Evolutionary conservation across 2,113 vertebrate species (phyloP), one percentile per base, ranked within the genome.

Genomic region (Salvelinus alpinus): DNA sequence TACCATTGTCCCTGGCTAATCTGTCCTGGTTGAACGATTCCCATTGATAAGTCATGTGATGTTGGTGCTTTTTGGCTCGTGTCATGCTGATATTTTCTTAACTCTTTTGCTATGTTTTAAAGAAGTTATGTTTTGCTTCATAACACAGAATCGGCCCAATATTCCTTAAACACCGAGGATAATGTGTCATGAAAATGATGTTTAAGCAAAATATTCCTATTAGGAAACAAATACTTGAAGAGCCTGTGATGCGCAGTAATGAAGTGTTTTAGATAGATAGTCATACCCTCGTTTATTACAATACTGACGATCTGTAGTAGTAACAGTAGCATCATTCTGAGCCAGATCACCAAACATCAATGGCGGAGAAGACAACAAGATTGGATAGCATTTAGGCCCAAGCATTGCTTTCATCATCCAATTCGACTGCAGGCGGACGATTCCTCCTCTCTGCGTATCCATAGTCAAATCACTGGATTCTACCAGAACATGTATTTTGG

Each of bases 251-350:
- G 8, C 1, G 81, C 73, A 72, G 65, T 13, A 29, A 85, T 79
- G 5, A 88, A 57, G 47, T 85, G 66, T 70, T 82, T 88, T 11
- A 85, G 73, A 67, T 60, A 85, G 3, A 65, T 73, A n/a, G 80
- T 79, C 76, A 81, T 78, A 60, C 78, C 80, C 31, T 81, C 16
- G 8, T 7, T 5, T 22, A 75, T 1, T 2, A 68, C 74, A 69
- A 83, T 75, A 14, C 80, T 82, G 6, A 38, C 8, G 2, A 82
- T 82, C 44, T 85, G 83, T 34, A 84, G 57, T 12, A 84, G 65
- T 24, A 82, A 78, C 9, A 86, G 11, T n/a, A 84, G 34, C 1
- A 2, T 38, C 38, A 38, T 9, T 38, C 38, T 38, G 38, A 38
- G 9, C 38, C 38, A 2, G 38, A 38, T 38, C 38, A 38, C 38